Percentiles rank a stretch among this genome's conserved stretches.
Evolutionary conservation across 2,888 invertebrate genomes (phyloP).

Genomic region (Xylocampa areola): DNA sequence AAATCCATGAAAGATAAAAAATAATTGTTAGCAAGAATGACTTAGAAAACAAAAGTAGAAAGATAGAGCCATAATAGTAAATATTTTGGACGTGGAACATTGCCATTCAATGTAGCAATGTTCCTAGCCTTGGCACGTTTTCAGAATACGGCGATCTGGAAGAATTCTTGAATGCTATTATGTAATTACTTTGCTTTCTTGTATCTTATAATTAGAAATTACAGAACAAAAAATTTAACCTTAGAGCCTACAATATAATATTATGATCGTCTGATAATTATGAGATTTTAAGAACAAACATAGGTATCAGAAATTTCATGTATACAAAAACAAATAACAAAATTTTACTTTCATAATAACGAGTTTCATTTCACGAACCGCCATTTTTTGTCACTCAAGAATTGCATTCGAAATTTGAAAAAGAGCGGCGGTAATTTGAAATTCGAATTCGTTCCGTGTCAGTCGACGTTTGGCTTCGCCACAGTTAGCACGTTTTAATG

Average conservation of each 20-base stretch:
- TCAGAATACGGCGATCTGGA: constrained; percentile 18
- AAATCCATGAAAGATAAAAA: too few relatives aligned
- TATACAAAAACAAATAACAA: constrained; percentile 16
- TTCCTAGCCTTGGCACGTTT: constrained; percentile 36
- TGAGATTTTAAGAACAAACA: not conserved
- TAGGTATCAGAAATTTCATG: not conserved
- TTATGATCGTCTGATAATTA: too few relatives aligned
- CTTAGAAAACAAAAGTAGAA: not conserved
- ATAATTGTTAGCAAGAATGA: too few relatives aligned
- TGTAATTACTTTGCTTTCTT: constrained; percentile 29
- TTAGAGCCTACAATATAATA: too few relatives aligned
- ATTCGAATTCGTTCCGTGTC: constrained; percentile 74
- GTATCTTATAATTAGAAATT: too few relatives aligned
- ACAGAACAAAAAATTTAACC: too few relatives aligned
- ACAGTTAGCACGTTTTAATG: constrained; percentile 80
- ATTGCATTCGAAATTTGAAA: constrained; percentile 74
- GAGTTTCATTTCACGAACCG: constrained; percentile 48
- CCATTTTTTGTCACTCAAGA: constrained; percentile 63
- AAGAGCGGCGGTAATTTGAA: constrained; percentile 76
- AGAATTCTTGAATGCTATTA: constrained; percentile 19
- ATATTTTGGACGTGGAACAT: constrained; percentile 25
- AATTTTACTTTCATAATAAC: constrained; percentile 45
- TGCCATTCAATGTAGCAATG: constrained; percentile 33
- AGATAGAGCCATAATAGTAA: constrained; percentile 13
- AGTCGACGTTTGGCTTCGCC: constrained; percentile 67